Percentiles rank a stretch among this genome's conserved stretches.
These are phyloP conservation scores for Cheilosia scutellata DNA, from an alignment of 2,888 invertebrate species.

Conservation along the genomic window DNA sequence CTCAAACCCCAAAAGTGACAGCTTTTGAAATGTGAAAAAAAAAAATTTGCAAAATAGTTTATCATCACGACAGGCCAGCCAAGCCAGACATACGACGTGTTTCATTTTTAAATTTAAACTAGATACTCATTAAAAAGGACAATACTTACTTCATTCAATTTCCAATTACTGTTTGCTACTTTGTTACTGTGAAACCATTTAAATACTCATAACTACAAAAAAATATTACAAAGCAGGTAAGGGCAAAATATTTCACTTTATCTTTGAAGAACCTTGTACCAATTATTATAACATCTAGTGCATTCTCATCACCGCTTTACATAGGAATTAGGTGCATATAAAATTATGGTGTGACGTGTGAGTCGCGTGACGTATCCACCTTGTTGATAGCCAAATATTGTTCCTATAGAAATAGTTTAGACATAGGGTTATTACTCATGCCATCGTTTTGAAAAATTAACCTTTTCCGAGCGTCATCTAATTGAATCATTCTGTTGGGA, in stretches of 20 bases:
- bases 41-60: too few relatives aligned
- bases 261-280: constrained; percentile 9
- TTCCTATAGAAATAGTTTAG: constrained; percentile 10
- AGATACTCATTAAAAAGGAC: constrained; percentile 1
- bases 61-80: constrained; percentile 9
- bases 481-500: constrained; percentile 42
- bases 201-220: neutral
- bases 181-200: neutral
- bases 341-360: neutral
- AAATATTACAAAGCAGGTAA: constrained; percentile 7
- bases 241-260: constrained; percentile 5
- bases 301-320: neutral
- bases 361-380: constrained; percentile 21
- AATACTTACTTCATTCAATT: neutral
- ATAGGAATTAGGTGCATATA: neutral
- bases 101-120: constrained; percentile 3
- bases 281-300: neutral
- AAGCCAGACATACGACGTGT: neutral
- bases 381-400: constrained; percentile 7
- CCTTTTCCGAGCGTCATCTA: constrained; percentile 19
- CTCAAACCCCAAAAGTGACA: constrained; percentile 13
- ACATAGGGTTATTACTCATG: constrained; percentile 37
- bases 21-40: constrained; percentile 14
- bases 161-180: too few relatives aligned
- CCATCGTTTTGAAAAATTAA: constrained; percentile 23